A percentile compares a stretch with the other conserved stretches of the same genome.
Conservation (phyloP, 2,888 invertebrate genomes). For the Megalurothrips usitatus region DNA sequence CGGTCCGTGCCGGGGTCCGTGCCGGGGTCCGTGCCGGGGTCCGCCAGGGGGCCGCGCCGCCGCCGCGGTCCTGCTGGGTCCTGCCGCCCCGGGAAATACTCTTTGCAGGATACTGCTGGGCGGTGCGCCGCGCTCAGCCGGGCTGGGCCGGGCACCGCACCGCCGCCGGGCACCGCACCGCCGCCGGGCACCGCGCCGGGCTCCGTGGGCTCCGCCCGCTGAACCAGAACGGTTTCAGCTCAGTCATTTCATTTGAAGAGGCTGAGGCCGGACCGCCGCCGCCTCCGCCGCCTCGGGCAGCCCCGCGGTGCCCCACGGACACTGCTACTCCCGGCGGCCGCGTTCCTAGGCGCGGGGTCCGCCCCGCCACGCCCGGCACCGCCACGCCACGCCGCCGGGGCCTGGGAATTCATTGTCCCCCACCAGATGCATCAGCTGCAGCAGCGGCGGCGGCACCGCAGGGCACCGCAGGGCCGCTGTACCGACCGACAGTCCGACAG, state of each 20-base stretch:
- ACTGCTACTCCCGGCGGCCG: neutral
- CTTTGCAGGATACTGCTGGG: neutral
- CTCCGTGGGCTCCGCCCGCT: neutral
- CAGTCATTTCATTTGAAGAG: neutral
- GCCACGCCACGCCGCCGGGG: neutral
- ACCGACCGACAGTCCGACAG: no score
- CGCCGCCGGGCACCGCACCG: neutral
- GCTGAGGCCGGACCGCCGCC: neutral
- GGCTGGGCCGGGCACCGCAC: neutral
- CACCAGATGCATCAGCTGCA: neutral
- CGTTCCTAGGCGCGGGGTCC: neutral
- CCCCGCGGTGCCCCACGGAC: neutral
- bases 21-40: no score
- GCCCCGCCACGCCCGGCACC: neutral
- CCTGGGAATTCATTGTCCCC: no score
- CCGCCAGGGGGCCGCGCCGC: no score
- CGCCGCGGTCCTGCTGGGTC: no score
- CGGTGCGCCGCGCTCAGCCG: neutral
- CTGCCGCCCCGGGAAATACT: neutral
- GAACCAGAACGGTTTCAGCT: conserved; percentile 7
- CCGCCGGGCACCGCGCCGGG: neutral
- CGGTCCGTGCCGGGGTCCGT: no score
- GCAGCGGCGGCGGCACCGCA: neutral
- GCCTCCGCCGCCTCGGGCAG: neutral
- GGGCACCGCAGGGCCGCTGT: neutral